These are phyloP conservation scores for Bagarius yarrelli DNA, from an alignment of 2,113 vertebrate species.

Conservation along the genomic window DNA sequence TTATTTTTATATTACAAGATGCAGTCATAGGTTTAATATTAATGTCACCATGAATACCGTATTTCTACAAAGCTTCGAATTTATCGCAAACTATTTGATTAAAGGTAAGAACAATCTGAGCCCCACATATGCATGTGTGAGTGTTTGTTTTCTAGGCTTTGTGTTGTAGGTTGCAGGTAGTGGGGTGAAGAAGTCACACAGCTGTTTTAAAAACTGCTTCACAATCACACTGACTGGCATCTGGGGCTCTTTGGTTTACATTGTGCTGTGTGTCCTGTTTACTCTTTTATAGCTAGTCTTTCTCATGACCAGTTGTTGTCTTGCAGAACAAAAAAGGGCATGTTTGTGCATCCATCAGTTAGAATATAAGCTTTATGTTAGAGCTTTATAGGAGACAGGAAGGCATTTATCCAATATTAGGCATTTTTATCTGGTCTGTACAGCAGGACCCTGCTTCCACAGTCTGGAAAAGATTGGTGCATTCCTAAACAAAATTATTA, in stretches of 20 bases:
- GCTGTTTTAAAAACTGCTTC: conserved; percentile 47
- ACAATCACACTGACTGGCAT: conserved; percentile 40
- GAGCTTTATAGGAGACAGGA: background rate
- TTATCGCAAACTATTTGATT: background rate
- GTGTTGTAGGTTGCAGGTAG: conserved; percentile 30
- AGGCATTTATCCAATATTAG: conserved; percentile 31
- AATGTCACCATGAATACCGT: background rate
- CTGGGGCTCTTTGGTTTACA: conserved; percentile 49
- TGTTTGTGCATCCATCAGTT: conserved; percentile 1
- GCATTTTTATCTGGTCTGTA: conserved; percentile 57
- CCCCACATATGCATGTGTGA: conserved; percentile 1
- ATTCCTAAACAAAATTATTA: conserved; percentile 60
- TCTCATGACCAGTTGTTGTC: conserved; percentile 26
- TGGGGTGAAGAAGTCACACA: conserved; percentile 34
- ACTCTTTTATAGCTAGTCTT: conserved; percentile 21
- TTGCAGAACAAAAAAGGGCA: background rate
- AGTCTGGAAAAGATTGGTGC: conserved; percentile 65
- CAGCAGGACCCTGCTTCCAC: conserved; percentile 47
- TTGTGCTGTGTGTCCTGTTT: conserved; percentile 11
- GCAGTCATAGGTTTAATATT: conserved; percentile 1
- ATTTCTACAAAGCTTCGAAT: background rate
- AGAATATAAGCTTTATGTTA: background rate
- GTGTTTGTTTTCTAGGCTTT: conserved; percentile 27
- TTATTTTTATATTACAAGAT: background rate
- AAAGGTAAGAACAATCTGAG: background rate